Evolutionary conservation across 2,797 vertebrate species (phyloP).

Genomic region (Cyprinodon diabolis): DNA sequence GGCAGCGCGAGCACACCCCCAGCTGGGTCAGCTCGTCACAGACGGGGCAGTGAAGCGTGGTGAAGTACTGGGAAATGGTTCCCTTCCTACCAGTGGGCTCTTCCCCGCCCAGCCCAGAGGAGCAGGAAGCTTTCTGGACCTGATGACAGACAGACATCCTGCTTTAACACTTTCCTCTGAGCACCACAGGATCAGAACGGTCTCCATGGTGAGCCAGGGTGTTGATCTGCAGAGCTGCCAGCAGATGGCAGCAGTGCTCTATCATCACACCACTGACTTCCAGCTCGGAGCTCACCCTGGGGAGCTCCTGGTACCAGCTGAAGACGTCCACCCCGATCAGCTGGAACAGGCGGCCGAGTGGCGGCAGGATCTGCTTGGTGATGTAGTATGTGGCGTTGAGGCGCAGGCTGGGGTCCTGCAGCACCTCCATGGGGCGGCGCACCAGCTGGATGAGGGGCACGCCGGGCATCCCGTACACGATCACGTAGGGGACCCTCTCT

Average conservation of each 20-base stretch:
- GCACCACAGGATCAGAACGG: no score
- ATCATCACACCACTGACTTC: background rate
- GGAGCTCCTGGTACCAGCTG: constrained; percentile 95
- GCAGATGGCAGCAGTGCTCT: constrained; percentile 54
- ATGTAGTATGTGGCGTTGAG: constrained; percentile 95
- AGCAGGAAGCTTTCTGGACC: constrained; percentile 89
- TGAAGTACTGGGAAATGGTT: constrained; percentile 98
- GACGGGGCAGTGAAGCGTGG: constrained; percentile 94
- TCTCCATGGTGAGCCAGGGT: background rate
- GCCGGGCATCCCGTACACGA: constrained; percentile 90
- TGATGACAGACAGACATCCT: constrained; percentile 48
- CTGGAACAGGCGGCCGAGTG: constrained; percentile 90
- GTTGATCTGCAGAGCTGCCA: constrained; percentile 34
- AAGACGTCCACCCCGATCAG: constrained; percentile 96
- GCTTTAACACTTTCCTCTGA: background rate
- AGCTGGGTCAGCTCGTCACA: constrained; percentile 96
- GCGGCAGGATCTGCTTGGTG: constrained; percentile 96
- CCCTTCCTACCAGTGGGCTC: constrained; percentile 85
- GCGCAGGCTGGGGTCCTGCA: constrained; percentile 89
- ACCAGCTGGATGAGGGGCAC: constrained; percentile 96
- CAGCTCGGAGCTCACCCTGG: constrained; percentile 80
- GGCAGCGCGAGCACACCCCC: constrained; percentile 90
- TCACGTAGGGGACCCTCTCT: constrained; percentile 94
- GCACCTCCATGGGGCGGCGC: constrained; percentile 87
- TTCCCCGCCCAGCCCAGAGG: constrained; percentile 70